Conservation (phyloP, 2,888 invertebrate genomes). For the Malthinus seriepunctatus region DNA sequence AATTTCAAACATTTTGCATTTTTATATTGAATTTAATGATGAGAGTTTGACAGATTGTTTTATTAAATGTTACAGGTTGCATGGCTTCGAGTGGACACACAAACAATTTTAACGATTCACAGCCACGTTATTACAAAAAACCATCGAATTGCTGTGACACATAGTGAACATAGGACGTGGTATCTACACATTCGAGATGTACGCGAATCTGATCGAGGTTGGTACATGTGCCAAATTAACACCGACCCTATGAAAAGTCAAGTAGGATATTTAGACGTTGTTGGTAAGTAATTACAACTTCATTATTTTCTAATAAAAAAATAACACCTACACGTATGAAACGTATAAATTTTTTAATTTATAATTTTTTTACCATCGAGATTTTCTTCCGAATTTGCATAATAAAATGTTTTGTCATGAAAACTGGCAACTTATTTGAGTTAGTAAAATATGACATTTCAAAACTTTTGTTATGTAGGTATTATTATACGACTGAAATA, state of each 20-base stretch:
- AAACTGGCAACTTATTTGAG: too few relatives aligned
- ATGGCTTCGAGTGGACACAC: conserved; percentile 88
- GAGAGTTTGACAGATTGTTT: background rate
- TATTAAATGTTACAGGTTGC: conserved; percentile 71
- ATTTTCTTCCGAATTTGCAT: too few relatives aligned
- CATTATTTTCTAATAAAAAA: background rate
- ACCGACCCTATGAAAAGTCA: conserved; percentile 77
- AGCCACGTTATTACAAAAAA: conserved; percentile 90
- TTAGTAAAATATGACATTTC: too few relatives aligned
- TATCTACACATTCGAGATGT: conserved; percentile 80
- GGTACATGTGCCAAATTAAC: conserved; percentile 81
- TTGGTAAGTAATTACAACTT: conserved; percentile 58
- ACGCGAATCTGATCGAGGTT: conserved; percentile 77
- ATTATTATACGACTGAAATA: too few relatives aligned
- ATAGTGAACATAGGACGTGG: conserved; percentile 81
- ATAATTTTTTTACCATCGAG: too few relatives aligned
- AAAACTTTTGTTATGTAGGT: too few relatives aligned
- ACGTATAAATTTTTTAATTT: too few relatives aligned
- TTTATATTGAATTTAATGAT: too few relatives aligned
- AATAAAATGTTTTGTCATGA: too few relatives aligned
- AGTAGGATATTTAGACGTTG: conserved; percentile 67
- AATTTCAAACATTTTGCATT: too few relatives aligned
- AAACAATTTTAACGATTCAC: conserved; percentile 86
- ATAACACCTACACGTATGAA: too few relatives aligned
- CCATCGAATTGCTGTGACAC: conserved; percentile 80